Conservation (phyloP, 2,888 invertebrate genomes). For the Drosophila borealis region DNA sequence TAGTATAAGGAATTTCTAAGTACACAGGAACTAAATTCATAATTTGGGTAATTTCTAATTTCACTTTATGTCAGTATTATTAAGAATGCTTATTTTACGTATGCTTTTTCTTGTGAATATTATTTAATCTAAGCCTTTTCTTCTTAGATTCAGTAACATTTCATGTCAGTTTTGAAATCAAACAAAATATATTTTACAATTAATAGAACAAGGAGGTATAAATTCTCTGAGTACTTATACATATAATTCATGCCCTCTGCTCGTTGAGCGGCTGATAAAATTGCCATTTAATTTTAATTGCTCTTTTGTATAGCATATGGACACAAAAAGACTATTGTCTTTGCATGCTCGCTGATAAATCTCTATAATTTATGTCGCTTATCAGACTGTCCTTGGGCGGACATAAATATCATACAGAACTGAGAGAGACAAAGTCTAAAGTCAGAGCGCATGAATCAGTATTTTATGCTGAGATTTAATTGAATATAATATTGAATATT, state of each 20-base stretch:
- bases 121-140: no score
- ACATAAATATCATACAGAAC: background rate
- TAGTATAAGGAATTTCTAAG: no score
- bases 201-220: background rate
- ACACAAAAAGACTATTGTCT: constrained; percentile 14
- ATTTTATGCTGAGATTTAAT: background rate
- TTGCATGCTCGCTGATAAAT: constrained; percentile 9
- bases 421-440: background rate
- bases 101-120: no score
- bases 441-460: constrained; percentile 18
- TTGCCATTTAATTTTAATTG: constrained; percentile 5
- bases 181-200: no score
- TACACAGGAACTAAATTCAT: no score
- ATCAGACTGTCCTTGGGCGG: constrained; percentile 26
- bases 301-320: background rate
- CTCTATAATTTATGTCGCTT: constrained; percentile 6
- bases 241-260: background rate
- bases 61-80: no score
- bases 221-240: background rate
- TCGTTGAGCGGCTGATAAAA: constrained; percentile 12
- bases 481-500: background rate
- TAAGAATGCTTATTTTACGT: no score
- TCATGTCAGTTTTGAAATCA: no score
- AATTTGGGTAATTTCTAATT: no score
- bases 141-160: no score